These are phyloP conservation scores for Drosophila nasuta DNA, from an alignment of 1,140 invertebrate species.

Conservation along the genomic window DNA sequence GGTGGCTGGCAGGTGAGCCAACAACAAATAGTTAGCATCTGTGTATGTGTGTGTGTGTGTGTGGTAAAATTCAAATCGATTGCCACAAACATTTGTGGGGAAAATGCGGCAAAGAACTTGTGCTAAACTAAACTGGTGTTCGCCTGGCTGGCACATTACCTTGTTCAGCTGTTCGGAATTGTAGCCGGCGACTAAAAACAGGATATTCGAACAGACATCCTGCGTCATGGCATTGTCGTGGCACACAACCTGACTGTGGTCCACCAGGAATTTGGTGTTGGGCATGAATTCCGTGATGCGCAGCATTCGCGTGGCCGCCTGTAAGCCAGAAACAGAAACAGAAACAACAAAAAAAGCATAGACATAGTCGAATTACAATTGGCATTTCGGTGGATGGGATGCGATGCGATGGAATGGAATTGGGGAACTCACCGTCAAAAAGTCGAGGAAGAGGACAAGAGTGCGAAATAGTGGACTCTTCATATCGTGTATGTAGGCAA, in stretches of 20 bases:
- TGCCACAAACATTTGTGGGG: conserved; percentile 20
- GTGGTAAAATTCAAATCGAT: conserved; percentile 46
- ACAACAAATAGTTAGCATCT: conserved; percentile 10
- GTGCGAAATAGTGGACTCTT: conserved; percentile 85
- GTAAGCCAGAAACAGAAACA: conserved; percentile 23
- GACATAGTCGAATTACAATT: conserved; percentile 16
- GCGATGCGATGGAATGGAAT: conserved; percentile 9
- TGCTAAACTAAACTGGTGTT: not conserved
- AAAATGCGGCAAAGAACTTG: conserved; percentile 20
- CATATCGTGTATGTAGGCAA: conserved; percentile 87
- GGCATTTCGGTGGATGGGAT: not conserved
- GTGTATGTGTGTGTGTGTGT: conserved; percentile 10
- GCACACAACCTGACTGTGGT: conserved; percentile 86
- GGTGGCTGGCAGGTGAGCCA: not conserved
- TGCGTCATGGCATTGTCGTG: conserved; percentile 85
- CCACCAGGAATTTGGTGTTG: conserved; percentile 85
- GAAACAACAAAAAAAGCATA: conserved; percentile 3
- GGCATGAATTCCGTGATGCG: conserved; percentile 87
- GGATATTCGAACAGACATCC: conserved; percentile 86
- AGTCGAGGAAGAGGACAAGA: conserved; percentile 71
- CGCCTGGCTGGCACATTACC: conserved; percentile 48
- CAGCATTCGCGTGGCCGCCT: conserved; percentile 85
- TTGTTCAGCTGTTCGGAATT: conserved; percentile 85
- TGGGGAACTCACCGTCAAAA: conserved; percentile 65
- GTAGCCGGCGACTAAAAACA: conserved; percentile 87